These are phyloP conservation scores for Sarcophaga subvicina DNA, from an alignment of 2,888 invertebrate genomes.

Conservation along the genomic window DNA sequence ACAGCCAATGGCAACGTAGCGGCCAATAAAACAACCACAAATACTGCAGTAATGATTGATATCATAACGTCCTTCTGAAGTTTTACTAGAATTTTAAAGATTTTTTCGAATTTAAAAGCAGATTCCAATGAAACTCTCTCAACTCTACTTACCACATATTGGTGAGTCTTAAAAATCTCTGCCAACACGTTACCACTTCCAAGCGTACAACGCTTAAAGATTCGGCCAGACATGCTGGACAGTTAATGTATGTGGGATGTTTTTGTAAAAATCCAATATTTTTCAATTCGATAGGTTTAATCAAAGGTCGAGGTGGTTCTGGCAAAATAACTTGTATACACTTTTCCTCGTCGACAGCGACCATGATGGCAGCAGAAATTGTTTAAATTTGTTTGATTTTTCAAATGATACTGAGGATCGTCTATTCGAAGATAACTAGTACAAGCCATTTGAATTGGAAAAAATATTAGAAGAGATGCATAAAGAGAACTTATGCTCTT, in stretches of 20 bases:
- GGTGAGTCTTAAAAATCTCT: constrained; percentile 73
- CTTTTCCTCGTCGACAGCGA: constrained; percentile 41
- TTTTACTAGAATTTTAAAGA: constrained; percentile 72
- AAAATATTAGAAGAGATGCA: background rate
- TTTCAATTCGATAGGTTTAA: constrained; percentile 67
- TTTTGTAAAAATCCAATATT: constrained; percentile 75
- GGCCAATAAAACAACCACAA: constrained; percentile 80
- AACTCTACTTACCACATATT: constrained; percentile 73
- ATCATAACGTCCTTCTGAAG: constrained; percentile 75
- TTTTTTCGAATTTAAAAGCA: background rate
- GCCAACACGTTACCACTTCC: constrained; percentile 77
- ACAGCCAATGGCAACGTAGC: constrained; percentile 73
- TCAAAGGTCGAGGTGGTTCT: constrained; percentile 61
- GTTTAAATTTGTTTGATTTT: constrained; percentile 1
- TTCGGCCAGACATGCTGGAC: constrained; percentile 77
- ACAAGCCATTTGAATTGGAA: background rate
- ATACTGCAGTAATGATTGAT: constrained; percentile 79
- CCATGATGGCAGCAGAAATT: constrained; percentile 18
- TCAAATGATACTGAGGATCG: constrained; percentile 31
- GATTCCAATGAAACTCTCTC: background rate
- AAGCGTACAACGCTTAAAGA: constrained; percentile 75
- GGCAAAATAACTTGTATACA: constrained; percentile 52
- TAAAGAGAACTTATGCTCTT: background rate
- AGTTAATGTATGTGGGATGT: constrained; percentile 75
- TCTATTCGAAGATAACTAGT: background rate